phyloP scores from a whole-genome alignment of 2,888 invertebrate species.

The Incurvaria masculella region DNA sequence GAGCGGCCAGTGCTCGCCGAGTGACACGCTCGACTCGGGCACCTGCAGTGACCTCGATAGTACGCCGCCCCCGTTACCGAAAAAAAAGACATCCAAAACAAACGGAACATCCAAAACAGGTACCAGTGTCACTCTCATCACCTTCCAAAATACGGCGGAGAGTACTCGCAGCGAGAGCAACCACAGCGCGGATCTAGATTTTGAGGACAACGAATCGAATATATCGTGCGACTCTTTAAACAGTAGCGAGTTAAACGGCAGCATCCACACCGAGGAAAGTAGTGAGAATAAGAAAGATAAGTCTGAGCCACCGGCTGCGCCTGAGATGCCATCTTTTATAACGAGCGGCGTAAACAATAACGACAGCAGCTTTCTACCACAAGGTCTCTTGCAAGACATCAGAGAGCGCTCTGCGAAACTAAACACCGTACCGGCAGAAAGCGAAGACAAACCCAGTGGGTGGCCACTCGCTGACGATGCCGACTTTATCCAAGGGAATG shows the following conservation, averaged over 20 bases:
- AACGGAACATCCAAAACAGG: conserved; percentile 44
- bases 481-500: conserved; percentile 47
- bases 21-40: conserved; percentile 79
- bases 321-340: conserved; percentile 30
- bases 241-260: conserved; percentile 62
- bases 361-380: conserved; percentile 57
- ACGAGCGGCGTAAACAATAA: conserved; percentile 33
- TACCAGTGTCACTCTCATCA: conserved; percentile 57
- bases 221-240: conserved; percentile 82
- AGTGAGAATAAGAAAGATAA: conserved; percentile 36
- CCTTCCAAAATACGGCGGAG: conserved; percentile 49
- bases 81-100: conserved; percentile 59
- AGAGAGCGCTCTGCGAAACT: conserved; percentile 61
- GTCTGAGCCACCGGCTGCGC: conserved; percentile 32
- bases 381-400: conserved; percentile 66
- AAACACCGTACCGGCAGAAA: conserved; percentile 44
- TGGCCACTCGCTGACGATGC: conserved; percentile 25
- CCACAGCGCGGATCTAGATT: conserved; percentile 42
- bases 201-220: conserved; percentile 71
- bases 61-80: conserved; percentile 64
- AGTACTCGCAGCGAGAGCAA: conserved; percentile 58
- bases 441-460: conserved; percentile 30
- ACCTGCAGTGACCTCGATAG: conserved; percentile 82
- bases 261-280: conserved; percentile 49
- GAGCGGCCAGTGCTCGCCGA: conserved; percentile 80